phyloP scores from a whole-genome alignment of 2,797 vertebrate genomes.

The Hyperoplus immaculatus region DNA sequence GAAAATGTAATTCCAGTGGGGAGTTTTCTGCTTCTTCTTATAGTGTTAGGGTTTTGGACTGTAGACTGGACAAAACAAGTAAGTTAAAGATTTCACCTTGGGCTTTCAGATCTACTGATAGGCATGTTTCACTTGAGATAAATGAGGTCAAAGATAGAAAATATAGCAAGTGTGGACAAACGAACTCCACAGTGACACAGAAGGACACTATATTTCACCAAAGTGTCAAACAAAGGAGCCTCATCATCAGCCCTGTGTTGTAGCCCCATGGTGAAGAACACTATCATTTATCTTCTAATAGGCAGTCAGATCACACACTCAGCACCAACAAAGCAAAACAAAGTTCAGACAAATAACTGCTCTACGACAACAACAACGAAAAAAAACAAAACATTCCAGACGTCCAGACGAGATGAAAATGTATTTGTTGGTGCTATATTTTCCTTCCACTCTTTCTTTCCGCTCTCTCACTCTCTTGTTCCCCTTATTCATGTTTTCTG shows the following conservation, averaged over 20 bases:
- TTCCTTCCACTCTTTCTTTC: constrained; percentile 34
- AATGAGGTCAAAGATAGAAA: neutral
- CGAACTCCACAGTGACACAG: neutral
- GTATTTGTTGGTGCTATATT: constrained; percentile 32
- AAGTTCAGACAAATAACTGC: constrained; percentile 50
- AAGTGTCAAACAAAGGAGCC: constrained; percentile 8
- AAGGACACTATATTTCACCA: constrained; percentile 15
- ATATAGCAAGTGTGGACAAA: neutral
- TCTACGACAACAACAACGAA: neutral
- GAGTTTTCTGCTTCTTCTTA: neutral
- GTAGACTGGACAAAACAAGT: neutral
- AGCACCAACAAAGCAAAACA: constrained; percentile 44
- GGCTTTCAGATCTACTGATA: neutral
- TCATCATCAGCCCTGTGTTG: constrained; percentile 25
- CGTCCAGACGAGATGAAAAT: constrained; percentile 48
- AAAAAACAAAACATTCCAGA: constrained; percentile 14
- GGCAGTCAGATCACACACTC: constrained; percentile 42
- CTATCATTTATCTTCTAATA: constrained; percentile 55
- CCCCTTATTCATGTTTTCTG: constrained; percentile 49
- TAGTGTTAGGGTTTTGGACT: neutral
- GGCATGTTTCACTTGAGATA: neutral
- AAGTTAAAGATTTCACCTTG: neutral
- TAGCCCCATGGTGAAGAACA: constrained; percentile 27
- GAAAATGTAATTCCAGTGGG: neutral
- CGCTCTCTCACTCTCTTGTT: constrained; percentile 34